These are phyloP conservation scores for Drosophila hamatofila DNA, from an alignment of 2,888 invertebrate genomes.

Conservation along the genomic window DNA sequence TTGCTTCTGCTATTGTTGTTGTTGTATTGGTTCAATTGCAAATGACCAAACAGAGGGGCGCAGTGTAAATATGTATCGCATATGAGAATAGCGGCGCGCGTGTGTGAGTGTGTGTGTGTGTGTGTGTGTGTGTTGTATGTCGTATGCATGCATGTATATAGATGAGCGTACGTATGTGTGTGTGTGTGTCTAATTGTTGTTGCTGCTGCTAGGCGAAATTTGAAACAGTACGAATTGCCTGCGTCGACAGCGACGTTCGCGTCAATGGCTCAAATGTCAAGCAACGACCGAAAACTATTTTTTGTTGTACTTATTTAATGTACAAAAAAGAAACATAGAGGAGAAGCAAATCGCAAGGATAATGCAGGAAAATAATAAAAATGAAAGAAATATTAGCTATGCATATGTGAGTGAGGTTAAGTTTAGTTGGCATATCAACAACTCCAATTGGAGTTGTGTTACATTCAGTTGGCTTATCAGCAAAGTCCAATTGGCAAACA, in stretches of 20 bases:
- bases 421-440: background rate
- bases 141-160: conserved; percentile 5
- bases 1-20: conserved; percentile 51
- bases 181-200: conserved; percentile 37
- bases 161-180: background rate
- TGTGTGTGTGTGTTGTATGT: conserved; percentile 12
- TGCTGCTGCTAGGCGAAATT: conserved; percentile 31
- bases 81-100: conserved; percentile 10
- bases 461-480: background rate
- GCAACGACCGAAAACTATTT: conserved; percentile 15
- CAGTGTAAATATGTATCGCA: conserved; percentile 52
- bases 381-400: background rate
- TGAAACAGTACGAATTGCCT: conserved; percentile 28
- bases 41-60: conserved; percentile 69
- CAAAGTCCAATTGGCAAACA: background rate
- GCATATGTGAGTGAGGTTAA: background rate
- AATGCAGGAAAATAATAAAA: conserved; percentile 1
- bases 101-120: conserved; percentile 7
- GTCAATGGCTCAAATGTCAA: conserved; percentile 46
- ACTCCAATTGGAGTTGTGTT: background rate
- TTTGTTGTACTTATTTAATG: background rate
- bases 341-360: background rate
- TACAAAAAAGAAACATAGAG: background rate
- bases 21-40: conserved; percentile 68
- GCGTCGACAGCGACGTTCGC: conserved; percentile 33